Evolutionary conservation across 35 echinoderm and acorn worm genomes (phyloP).

Genomic region (Apostichopus parvimensis): DNA sequence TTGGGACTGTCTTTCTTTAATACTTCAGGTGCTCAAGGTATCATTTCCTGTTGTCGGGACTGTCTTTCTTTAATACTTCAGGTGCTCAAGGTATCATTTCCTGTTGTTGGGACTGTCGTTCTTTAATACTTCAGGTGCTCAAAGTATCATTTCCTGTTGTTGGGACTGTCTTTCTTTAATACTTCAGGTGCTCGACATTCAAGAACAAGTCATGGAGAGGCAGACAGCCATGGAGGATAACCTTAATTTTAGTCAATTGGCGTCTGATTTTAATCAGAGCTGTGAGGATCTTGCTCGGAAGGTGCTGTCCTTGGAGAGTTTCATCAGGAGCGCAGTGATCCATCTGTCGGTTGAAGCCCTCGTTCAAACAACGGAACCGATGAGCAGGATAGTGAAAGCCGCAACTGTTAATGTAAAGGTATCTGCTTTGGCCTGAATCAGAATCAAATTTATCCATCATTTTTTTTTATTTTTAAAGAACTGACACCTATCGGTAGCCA

Average conservation of each 20-base stretch:
- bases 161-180: not conserved
- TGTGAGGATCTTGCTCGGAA: slow-evolving; percentile 82
- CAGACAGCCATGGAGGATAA: slow-evolving; percentile 57
- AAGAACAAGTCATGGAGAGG: slow-evolving; percentile 44
- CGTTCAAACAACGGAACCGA: slow-evolving; percentile 81
- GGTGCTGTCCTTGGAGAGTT: slow-evolving; percentile 68
- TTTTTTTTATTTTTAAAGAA: too few relatives aligned
- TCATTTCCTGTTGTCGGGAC: too few relatives aligned
- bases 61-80: too few relatives aligned
- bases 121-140: not conserved
- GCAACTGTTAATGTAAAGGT: slow-evolving; percentile 82
- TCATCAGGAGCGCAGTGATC: slow-evolving; percentile 65
- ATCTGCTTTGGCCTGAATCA: not conserved
- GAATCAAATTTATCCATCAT: too few relatives aligned
- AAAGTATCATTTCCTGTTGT: not conserved
- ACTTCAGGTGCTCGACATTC: slow-evolving; percentile 51
- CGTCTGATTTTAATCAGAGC: slow-evolving; percentile 63
- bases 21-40: too few relatives aligned
- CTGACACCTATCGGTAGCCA: too few relatives aligned
- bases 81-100: not conserved
- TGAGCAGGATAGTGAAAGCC: slow-evolving; percentile 86
- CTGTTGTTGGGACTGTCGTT: too few relatives aligned
- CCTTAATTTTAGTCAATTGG: slow-evolving; percentile 71
- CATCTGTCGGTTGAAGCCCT: slow-evolving; percentile 81
- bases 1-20: too few relatives aligned